Percentiles rank a stretch among this genome's conserved stretches.
phyloP scores from a whole-genome alignment of 2,113 vertebrate genomes.

The Xenus cinereus region DNA sequence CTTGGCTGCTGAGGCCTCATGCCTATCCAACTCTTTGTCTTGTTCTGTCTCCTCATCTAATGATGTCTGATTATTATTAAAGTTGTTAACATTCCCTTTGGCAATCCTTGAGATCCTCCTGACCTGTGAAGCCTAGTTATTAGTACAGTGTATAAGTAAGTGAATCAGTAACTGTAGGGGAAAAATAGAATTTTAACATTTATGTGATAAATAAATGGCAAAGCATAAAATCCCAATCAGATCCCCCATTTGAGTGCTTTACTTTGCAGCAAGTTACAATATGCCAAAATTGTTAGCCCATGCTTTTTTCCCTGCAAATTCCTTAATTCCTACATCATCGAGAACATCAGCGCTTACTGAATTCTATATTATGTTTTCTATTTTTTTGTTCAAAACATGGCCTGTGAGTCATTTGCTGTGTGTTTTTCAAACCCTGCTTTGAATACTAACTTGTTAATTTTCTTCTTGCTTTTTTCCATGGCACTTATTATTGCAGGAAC shows the following conservation, averaged over 20 bases:
- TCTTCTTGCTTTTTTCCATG: neutral
- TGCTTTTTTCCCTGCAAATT: neutral
- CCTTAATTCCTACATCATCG: neutral
- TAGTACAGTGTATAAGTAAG: neutral
- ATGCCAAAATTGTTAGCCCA: neutral
- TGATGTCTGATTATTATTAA: neutral
- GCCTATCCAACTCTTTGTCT: neutral
- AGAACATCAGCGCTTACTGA: neutral
- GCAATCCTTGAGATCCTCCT: neutral
- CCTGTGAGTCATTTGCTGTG: neutral
- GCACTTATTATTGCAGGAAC: neutral
- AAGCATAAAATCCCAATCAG: neutral
- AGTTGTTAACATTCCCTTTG: neutral
- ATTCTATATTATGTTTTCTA: neutral
- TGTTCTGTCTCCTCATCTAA: neutral
- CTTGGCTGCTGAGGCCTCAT: neutral
- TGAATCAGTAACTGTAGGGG: neutral
- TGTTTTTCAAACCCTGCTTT: neutral
- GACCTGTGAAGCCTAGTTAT: neutral
- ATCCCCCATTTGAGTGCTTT: neutral
- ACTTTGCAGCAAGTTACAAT: neutral
- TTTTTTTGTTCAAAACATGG: neutral
- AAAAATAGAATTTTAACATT: neutral
- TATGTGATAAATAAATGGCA: neutral
- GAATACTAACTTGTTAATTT: neutral